Conservation (phyloP, 1,140 invertebrate genomes). For the Magallana gigas region DNA sequence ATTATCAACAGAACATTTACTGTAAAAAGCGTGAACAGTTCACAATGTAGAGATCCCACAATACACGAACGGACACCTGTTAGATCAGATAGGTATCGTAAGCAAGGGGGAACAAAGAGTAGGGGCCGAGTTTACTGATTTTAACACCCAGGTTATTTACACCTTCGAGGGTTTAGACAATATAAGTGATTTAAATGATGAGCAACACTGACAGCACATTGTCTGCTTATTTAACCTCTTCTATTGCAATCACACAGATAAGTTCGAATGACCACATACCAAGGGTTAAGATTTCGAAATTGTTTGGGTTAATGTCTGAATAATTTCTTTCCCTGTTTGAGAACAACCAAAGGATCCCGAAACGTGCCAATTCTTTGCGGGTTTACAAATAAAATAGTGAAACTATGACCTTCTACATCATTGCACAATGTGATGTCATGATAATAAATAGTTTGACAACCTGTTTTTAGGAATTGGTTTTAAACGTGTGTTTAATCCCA, state of each 20-base stretch:
- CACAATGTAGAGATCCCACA: too few species aligned
- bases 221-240: conserved; percentile 20
- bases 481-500: conserved; percentile 25
- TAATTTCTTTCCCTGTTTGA: neutral
- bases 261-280: neutral
- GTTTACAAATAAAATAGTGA: neutral
- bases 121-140: neutral
- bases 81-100: neutral
- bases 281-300: conserved; percentile 26
- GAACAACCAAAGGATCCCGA: neutral
- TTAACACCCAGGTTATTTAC: conserved; percentile 14
- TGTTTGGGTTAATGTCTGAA: neutral
- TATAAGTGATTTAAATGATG: conserved; percentile 32
- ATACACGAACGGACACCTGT: neutral
- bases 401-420: neutral
- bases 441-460: conserved; percentile 22
- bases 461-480: neutral
- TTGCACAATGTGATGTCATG: conserved; percentile 26
- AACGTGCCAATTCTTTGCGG: neutral
- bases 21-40: too few species aligned
- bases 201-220: neutral
- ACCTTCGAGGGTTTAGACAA: conserved; percentile 18
- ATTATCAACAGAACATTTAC: too few species aligned
- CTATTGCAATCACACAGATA: neutral
- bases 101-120: neutral